Evolutionary conservation across 2,888 invertebrate genomes (phyloP), one percentile per base, ranked within the genome.

Genomic region (Perithous albicinctus): DNA sequence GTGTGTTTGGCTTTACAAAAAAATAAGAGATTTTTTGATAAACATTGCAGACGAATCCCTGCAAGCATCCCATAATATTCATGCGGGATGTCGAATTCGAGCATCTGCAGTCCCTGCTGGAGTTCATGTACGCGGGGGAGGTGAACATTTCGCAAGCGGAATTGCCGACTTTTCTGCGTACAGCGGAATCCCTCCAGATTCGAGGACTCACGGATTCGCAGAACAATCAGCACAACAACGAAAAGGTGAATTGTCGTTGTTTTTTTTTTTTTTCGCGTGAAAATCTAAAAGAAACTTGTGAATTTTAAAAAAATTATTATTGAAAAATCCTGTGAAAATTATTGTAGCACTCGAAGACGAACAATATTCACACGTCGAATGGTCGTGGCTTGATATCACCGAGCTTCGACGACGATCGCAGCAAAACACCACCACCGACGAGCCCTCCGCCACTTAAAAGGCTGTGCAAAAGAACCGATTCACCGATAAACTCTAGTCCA

Each of bases 71-170:
- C 82, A 96, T 97, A 93, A 96, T 97, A 92, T 96, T 97, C 93
- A 96, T 97, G 95, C 95, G 96, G 92, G 97, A 97, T 94, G 96
- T 97, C 89, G 96, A 96, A 90, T 96, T 96, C 89, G 95, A 95
- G 89, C 96, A 97, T 92, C 94, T 97, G 86, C 95, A 96, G 86
- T 96, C 96, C 74, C 94, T 97, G 82, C 94, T 97, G 91, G 96
- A 97, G 93, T 97, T 97, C 91, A 97, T 97, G 96, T 97, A 97
- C 93, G 96, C 96, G 86, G 97, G 97, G 72, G 97, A 97, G 93
- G 97, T 97, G 86, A 96, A 96, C 93, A 96, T 96, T 83, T 96
- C 96, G 87, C 96, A 96, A 93, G 95, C 96, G 83, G 96, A 96
- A 90, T 94, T 97, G 84, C 95, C 96, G 85, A 95, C 96, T 43